Percentiles rank a stretch among this genome's conserved stretches.
phyloP scores from a whole-genome alignment of 2,888 invertebrate genomes.

The Heteropelma amictum region DNA sequence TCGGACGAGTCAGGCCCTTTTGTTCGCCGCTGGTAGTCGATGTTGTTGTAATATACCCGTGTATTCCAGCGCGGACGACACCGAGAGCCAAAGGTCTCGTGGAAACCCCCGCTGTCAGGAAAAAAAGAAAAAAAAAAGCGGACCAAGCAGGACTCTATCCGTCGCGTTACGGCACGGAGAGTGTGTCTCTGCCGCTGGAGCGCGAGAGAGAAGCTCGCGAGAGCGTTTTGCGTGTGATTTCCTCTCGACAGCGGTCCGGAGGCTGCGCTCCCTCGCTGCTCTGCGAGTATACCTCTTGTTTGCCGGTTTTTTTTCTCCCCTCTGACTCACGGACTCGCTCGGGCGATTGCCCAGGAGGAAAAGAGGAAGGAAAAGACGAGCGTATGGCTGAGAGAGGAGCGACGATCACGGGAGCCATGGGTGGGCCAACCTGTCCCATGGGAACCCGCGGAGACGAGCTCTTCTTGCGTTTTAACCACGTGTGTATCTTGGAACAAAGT shows the following conservation, averaged over 20 bases:
- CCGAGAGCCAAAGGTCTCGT: slow-evolving; percentile 43
- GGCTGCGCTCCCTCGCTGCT: no score
- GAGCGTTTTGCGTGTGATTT: slow-evolving; percentile 3
- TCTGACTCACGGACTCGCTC: slow-evolving; percentile 4
- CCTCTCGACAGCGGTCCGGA: slow-evolving; percentile 4
- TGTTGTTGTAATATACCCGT: not conserved
- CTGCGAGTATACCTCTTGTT: no score
- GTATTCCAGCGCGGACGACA: not conserved
- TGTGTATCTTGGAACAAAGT: slow-evolving; percentile 26
- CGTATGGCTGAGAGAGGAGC: slow-evolving; percentile 38
- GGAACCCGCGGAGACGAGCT: slow-evolving; percentile 59
- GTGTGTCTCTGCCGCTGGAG: slow-evolving; percentile 55
- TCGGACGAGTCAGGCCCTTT: not conserved
- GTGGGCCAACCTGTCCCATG: slow-evolving; percentile 75
- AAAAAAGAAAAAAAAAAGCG: slow-evolving; percentile 64
- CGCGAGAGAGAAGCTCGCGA: slow-evolving; percentile 32
- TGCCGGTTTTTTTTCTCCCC: slow-evolving; percentile 4
- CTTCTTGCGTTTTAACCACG: slow-evolving; percentile 53
- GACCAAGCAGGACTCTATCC: slow-evolving; percentile 76
- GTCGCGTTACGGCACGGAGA: slow-evolving; percentile 64
- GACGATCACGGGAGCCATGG: slow-evolving; percentile 70
- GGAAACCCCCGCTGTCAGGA: slow-evolving; percentile 73
- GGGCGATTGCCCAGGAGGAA: slow-evolving; percentile 21
- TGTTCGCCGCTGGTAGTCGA: not conserved
- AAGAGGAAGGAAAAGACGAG: slow-evolving; percentile 25